Conservation (phyloP, 2,113 vertebrate genomes). For the Picathartes gymnocephalus region DNA sequence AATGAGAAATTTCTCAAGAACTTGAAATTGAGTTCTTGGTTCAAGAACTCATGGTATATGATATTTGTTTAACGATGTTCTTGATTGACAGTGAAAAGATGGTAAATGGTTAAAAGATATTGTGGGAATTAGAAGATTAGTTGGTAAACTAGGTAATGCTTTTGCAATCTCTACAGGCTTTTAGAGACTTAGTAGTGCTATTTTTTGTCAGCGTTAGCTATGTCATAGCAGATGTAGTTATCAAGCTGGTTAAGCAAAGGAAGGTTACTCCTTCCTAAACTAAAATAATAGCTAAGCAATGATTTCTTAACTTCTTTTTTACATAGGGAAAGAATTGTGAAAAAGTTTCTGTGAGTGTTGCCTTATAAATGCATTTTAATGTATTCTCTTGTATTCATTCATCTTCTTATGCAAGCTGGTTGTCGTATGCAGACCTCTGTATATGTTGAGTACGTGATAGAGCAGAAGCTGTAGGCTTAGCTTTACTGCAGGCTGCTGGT, state of each 20-base stretch:
- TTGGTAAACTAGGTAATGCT: constrained; percentile 71
- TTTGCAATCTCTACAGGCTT: constrained; percentile 33
- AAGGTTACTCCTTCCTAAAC: not conserved
- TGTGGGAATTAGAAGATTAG: constrained; percentile 46
- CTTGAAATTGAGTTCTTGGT: no score
- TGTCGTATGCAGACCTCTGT: not conserved
- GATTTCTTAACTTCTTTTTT: not conserved
- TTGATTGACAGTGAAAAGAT: constrained; percentile 69
- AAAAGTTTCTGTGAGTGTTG: not conserved
- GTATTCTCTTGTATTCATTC: not conserved
- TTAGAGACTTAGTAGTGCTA: not conserved
- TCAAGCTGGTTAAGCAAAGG: not conserved
- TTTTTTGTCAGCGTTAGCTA: not conserved
- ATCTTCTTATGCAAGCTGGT: not conserved
- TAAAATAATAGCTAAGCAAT: not conserved
- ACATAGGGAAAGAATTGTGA: not conserved
- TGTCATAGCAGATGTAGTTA: not conserved
- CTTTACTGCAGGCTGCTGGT: not conserved
- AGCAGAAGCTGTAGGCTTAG: not conserved
- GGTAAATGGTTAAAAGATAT: constrained; percentile 71
- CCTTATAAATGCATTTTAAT: not conserved
- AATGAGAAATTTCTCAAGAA: no score
- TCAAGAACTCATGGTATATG: constrained; percentile 31
- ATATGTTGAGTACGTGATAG: not conserved
- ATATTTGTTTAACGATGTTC: constrained; percentile 34